Base-by-base conservation (phyloP, 2,888 invertebrate genomes). In the Phalera bucephala region DNA sequence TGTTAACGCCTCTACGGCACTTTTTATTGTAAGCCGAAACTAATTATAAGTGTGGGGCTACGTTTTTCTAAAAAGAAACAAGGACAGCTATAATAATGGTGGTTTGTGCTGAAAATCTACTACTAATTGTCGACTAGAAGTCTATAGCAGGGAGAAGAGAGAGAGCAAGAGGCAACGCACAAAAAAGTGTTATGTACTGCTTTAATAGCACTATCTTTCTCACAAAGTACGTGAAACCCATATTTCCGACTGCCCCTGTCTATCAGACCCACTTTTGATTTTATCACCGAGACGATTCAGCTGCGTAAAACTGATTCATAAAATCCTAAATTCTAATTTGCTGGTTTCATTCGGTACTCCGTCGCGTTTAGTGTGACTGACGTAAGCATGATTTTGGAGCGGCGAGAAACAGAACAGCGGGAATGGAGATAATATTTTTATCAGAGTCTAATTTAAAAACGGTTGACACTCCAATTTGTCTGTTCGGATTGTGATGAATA, bases 241-340 rank as follows among this genome's bases (percentile, higher is more conserved):
- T n/a, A 53, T 52, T 56, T 52, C 50, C 54, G 41, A 36, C 44
- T 48, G 36, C 45, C 33, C n/a, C 31, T 4, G 22, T 33, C 46
- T 48, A 48, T 51, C 48, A 41, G 47, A 48, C 51, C 40, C 40
- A 31, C 26, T 40, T 56, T 36, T 26, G 42, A 47, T 52, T 49
- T 57, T 54, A 57, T 57, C 57, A 5, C 12, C 11, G 26, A 30
- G 21, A 35, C 22, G 27, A 26, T 35, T 33, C 31, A 32, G 47
- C 29, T 45, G 31, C 9, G 39, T 46, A 31, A 48, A 34, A 47
- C 38, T 41, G 41, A 47, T 49, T 52, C 49, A 52, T 54, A 52
- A 52, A 57, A 54, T 31, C 45, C 41, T 33, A 36, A 44, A 31
- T 28, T 43, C 52, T 57, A 47, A 45, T 48, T 45, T 36, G 25